phyloP scores from a whole-genome alignment of 2,888 invertebrate genomes.

The Temnothorax unifasciatus region DNA sequence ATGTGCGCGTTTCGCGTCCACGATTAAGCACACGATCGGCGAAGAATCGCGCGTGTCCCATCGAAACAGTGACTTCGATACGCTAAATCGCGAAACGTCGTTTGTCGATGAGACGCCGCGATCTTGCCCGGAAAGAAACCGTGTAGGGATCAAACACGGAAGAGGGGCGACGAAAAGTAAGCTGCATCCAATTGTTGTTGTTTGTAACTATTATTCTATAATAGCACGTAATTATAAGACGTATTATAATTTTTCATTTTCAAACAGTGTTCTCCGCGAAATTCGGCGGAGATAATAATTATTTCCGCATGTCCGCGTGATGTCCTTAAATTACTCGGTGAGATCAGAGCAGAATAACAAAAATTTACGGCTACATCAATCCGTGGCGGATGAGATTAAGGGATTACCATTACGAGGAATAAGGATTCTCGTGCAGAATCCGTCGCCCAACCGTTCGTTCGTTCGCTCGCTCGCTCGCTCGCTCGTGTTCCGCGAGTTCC shows the following conservation, averaged over 20 bases:
- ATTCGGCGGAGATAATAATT: background rate
- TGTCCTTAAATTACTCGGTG: background rate
- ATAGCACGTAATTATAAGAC: background rate
- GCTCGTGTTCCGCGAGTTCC: conserved; percentile 41
- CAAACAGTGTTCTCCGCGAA: background rate
- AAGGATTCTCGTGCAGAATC: conserved; percentile 1
- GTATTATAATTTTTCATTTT: background rate
- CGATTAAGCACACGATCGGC: conserved; percentile 1
- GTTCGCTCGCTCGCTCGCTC: background rate
- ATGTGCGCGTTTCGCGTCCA: background rate
- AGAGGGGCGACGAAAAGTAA: conserved; percentile 16
- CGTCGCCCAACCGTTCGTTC: background rate
- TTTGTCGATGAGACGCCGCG: conserved; percentile 18
- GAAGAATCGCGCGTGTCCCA: conserved; percentile 10
- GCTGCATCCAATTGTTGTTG: background rate
- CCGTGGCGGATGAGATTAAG: conserved; percentile 3
- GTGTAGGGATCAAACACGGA: background rate
- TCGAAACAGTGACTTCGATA: background rate
- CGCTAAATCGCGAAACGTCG: background rate
- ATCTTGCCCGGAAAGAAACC: background rate
- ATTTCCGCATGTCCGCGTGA: background rate
- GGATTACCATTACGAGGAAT: background rate
- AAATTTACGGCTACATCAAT: background rate
- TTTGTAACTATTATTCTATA: background rate
- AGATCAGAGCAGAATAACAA: background rate